These are phyloP conservation scores for Pan troglodytes DNA, from an alignment of 2,113 vertebrate species.

Conservation along the genomic window DNA sequence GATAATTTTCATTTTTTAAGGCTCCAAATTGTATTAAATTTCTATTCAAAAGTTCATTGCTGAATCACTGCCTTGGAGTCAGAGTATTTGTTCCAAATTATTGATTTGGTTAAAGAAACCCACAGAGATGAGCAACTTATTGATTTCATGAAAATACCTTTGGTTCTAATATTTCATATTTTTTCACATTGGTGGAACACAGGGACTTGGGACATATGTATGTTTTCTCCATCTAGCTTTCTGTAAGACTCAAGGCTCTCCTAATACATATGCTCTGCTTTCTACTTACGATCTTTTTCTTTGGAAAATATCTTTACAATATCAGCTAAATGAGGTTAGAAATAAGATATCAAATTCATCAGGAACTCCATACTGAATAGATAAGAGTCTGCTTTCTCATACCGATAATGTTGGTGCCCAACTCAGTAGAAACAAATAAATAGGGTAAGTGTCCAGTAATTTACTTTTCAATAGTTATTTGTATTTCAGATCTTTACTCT, in stretches of 20 bases:
- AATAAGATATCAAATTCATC: background rate
- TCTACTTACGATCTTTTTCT: background rate
- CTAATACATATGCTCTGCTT: background rate
- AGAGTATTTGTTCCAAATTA: background rate
- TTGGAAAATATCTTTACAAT: background rate
- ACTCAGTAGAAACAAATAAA: background rate
- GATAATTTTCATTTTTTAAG: background rate
- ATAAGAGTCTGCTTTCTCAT: background rate
- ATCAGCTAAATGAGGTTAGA: conserved; percentile 8
- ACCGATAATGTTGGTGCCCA: background rate
- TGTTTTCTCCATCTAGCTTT: background rate
- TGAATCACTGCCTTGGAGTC: background rate
- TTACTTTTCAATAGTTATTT: conserved; percentile 52
- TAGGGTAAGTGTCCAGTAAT: background rate
- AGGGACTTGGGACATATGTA: background rate
- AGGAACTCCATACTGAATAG: background rate
- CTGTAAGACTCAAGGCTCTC: background rate
- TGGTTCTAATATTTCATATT: background rate
- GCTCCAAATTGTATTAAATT: background rate
- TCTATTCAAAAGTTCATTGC: background rate
- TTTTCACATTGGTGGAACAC: background rate
- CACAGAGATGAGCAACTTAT: background rate
- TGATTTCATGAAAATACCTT: background rate
- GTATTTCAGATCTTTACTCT: conserved; percentile 22
- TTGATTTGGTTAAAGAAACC: background rate